Evolutionary conservation across 2,888 invertebrate species (phyloP).

Genomic region (Cephus pygmeus): DNA sequence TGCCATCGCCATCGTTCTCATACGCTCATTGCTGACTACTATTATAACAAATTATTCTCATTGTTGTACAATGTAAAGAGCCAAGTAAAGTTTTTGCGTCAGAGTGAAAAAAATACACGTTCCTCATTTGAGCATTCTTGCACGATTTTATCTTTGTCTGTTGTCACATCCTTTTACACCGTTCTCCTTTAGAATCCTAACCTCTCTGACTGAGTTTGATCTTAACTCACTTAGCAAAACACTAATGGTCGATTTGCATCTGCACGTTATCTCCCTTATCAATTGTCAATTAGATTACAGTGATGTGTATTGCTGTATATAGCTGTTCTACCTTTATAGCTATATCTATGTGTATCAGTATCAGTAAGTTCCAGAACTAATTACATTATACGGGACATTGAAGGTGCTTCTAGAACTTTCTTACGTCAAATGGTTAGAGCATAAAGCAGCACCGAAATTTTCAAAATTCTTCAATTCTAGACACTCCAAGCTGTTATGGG

Average conservation of each 20-base stretch:
- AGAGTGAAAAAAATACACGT: conserved; percentile 26
- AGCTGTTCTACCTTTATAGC: neutral
- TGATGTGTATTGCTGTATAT: neutral
- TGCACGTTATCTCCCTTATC: neutral
- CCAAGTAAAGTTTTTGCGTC: conserved; percentile 14
- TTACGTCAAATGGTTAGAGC: neutral
- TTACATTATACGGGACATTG: neutral
- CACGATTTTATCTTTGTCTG: neutral
- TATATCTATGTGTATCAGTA: neutral
- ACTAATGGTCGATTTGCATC: neutral
- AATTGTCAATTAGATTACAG: neutral
- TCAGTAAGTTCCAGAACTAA: neutral
- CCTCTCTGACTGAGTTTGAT: neutral
- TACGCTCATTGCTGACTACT: neutral
- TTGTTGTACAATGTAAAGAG: conserved; percentile 18
- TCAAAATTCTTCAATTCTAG: neutral
- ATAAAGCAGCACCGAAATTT: neutral
- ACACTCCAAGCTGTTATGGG: too few species aligned
- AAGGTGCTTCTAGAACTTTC: neutral
- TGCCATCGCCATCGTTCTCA: neutral
- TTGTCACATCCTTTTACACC: neutral
- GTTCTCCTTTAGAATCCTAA: conserved; percentile 13
- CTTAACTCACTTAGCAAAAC: neutral
- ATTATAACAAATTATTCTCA: conserved; percentile 12
- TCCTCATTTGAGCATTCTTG: conserved; percentile 19